phyloP scores from a whole-genome alignment of 1,140 invertebrate genomes.

The Orius laevigatus region DNA sequence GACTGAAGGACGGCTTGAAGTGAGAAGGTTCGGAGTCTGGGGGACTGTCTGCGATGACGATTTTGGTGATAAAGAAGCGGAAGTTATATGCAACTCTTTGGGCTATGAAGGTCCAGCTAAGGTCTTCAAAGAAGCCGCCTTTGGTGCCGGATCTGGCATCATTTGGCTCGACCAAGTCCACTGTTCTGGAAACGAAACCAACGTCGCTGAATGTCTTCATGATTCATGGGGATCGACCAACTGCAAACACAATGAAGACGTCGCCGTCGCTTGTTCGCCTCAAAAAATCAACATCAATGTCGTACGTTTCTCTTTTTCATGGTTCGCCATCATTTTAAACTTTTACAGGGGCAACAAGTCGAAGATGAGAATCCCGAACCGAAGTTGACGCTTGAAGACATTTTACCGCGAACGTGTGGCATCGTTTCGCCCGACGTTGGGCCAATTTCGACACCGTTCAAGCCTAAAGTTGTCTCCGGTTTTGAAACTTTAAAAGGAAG shows the following conservation, averaged over 20 bases:
- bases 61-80: conserved; percentile 46
- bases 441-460: conserved; percentile 14
- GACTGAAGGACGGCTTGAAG: conserved; percentile 49
- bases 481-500: conserved; percentile 37
- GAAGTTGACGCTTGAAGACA: conserved; percentile 18
- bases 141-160: conserved; percentile 36
- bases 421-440: conserved; percentile 31
- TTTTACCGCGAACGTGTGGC: conserved; percentile 32
- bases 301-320: background rate
- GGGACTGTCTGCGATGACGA: conserved; percentile 66
- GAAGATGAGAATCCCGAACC: background rate
- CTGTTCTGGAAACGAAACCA: conserved; percentile 50
- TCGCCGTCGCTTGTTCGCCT: conserved; percentile 40
- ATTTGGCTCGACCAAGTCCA: conserved; percentile 60
- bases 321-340: background rate
- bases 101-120: conserved; percentile 39
- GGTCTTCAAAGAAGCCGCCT: conserved; percentile 27
- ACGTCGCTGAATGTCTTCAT: conserved; percentile 42
- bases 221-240: conserved; percentile 51
- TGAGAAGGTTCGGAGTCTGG: conserved; percentile 51
- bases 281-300: conserved; percentile 6
- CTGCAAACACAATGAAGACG: conserved; percentile 60
- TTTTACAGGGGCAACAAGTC: background rate
- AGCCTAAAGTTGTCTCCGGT: conserved; percentile 33
- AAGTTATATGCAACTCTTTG: conserved; percentile 43